Conservation (phyloP, 2,113 vertebrate genomes). For the Ciconia boyciana region DNA sequence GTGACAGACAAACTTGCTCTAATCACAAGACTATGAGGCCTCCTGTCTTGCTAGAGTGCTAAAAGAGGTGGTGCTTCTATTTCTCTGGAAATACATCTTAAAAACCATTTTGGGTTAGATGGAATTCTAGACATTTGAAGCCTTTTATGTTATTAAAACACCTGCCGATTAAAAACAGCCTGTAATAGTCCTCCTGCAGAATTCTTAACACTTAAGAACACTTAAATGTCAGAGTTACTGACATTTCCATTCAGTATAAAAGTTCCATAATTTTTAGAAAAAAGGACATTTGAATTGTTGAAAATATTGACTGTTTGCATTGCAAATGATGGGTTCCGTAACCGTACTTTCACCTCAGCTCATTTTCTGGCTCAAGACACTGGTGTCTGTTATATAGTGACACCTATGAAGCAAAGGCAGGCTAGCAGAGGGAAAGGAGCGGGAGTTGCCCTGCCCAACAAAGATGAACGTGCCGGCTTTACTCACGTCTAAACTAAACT, state of each 20-base stretch:
- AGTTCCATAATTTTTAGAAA: neutral
- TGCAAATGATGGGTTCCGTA: neutral
- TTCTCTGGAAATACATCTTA: neutral
- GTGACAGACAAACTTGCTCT: neutral
- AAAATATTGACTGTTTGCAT: neutral
- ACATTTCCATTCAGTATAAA: neutral
- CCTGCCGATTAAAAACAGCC: neutral
- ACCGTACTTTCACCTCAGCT: neutral
- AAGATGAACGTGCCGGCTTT: fast-evolving
- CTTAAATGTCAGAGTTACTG: neutral
- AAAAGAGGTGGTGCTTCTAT: neutral
- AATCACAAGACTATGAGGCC: neutral
- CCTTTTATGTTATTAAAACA: neutral
- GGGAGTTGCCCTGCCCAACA: neutral
- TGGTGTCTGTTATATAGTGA: neutral
- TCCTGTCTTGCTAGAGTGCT: neutral
- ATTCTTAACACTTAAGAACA: neutral
- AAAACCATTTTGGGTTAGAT: neutral
- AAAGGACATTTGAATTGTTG: neutral
- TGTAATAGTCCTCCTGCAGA: neutral
- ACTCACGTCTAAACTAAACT: neutral
- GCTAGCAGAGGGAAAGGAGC: neutral
- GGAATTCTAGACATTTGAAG: neutral
- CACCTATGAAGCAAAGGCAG: neutral
- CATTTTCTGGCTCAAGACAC: neutral